Base-by-base conservation (phyloP, 2,797 vertebrate species). In the Chromobotia macracanthus region DNA sequence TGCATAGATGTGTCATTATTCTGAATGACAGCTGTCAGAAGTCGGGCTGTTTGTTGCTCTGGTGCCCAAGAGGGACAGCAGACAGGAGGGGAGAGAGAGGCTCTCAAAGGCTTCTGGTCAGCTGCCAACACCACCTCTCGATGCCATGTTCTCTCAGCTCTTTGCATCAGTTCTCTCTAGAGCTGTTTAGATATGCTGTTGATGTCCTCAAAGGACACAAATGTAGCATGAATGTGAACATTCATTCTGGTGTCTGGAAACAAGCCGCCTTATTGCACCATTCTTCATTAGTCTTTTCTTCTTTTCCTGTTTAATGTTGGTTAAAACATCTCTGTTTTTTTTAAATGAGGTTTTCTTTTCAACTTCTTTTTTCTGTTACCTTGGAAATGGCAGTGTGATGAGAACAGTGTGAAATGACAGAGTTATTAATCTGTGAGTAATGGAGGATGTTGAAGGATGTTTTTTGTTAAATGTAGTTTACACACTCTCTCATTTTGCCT, bases 11-110 rank as follows among this genome's bases (percentile, higher is more conserved):
- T 77, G 23, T 56, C 61, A 79, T 79, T 72, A 55, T 71, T 28
- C 10, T 79, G 77, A 79, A 79, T 72, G 69, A 58, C 77, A 66
- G 48, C 69, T 66, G 58, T 79, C 77, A 67, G 69, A 66, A 72
- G 35, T 56, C 8, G 1, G 9, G 23, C 21, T 19, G 69, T 58
- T 66, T 48, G 70, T 55, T 7, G 23, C 71, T 46, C 50, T 21
- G 35, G 23, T 65, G 60, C 58, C 58, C 13, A 9, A 61, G 53
- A 77, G 65, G 65, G 55, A 69, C 23, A 69, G 50, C 10, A 11
- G 35, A 79, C 16, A 50, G 13, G 58, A 79, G 44, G 31, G 1
- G 53, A 11, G 23, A 61, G 58, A 60, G 58, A 60, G 25, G 10
- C 61, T 66, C 48, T 66, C 35, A 23, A 68, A 77, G 41, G 18